Conservation (phyloP, 2,113 vertebrate genomes). For the Ictalurus furcatus region DNA sequence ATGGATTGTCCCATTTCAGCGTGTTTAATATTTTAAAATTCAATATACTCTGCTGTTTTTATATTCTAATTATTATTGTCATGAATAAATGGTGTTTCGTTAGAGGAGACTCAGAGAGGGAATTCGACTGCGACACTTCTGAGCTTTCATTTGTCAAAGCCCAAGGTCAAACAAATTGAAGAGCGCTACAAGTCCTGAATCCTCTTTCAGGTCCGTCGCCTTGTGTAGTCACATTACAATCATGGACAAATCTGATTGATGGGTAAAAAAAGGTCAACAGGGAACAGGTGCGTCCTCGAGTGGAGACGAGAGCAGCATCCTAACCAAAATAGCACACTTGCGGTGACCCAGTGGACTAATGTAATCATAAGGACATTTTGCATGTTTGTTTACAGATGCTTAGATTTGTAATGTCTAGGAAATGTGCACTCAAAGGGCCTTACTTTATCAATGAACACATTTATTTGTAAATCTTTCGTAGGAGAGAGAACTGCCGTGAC, state of each 20-base stretch:
- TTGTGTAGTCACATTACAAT: conserved; percentile 57
- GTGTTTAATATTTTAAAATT: not conserved
- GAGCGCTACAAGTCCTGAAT: conserved; percentile 4
- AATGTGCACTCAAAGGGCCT: too few relatives aligned
- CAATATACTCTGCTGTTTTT: not conserved
- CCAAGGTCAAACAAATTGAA: conserved; percentile 24
- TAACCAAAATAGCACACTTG: conserved; percentile 33
- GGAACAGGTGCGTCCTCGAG: conserved; percentile 58
- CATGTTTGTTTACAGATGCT: not conserved
- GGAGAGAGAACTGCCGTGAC: not conserved
- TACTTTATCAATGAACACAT: not conserved
- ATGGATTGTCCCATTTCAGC: not conserved
- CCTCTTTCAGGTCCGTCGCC: conserved; percentile 23
- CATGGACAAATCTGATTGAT: conserved; percentile 62
- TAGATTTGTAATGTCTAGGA: not conserved
- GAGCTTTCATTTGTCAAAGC: not conserved
- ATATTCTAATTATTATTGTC: not conserved
- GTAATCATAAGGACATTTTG: not conserved
- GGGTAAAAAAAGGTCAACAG: conserved; percentile 54
- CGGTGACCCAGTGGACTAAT: not conserved
- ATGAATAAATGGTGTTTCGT: not conserved
- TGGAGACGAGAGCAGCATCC: conserved; percentile 59
- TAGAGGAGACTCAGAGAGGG: not conserved
- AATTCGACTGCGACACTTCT: not conserved
- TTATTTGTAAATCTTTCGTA: not conserved